Evolutionary conservation across 2,797 vertebrate genomes (phyloP), one percentile per base, ranked within the genome.

Genomic region (Sebastes itinus): DNA sequence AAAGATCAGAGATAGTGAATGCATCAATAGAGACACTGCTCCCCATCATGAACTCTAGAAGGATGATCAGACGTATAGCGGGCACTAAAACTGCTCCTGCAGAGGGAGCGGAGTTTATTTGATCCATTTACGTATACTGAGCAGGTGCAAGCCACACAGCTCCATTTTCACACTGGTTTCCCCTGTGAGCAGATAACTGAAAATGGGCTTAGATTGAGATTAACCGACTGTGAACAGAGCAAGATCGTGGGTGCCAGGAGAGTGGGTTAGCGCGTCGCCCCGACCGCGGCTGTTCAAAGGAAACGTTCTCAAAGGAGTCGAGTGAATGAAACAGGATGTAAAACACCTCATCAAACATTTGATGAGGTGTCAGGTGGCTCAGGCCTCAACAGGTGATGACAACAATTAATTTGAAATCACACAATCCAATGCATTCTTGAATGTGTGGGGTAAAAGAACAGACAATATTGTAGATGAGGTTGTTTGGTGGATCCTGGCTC

Each of bases 391-490:
- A 28, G 2, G 16, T 54, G n/a, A 54, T 54, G 52, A 54, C 0
- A 52, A 56, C 1, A 13, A 1, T 13, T 49, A 1, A 59, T 27
- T 73, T 33, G 3, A 27, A 62, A 55, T 22, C 38, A 33, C 38
- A 55, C 46, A 27, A 61, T 23, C 6, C 1, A 13, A 11, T 0
- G 0, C 18, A 1, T 0, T 56, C 1, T 3, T 22, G 0, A 30
- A 16, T 32, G 27, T 59, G 9, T 6, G 2, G 27, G 32, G 18
- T n/a, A 28, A 28, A 65, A 18, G 11, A 38, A 67, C 38, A 22
- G 30, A 3, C n/a, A 2, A 22, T 13, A 20, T 1, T 10, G 22
- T 13, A 7, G 22, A 66, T 35, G 4, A 64, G 13, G n/a, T 25
- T 59, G 22, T 14, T 16, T 33, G 60, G 4, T 13, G 25, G n/a